Percentiles rank a stretch among this genome's conserved stretches.
phyloP scores from a whole-genome alignment of 2,797 vertebrate species.

The Syndactyla subalaris region DNA sequence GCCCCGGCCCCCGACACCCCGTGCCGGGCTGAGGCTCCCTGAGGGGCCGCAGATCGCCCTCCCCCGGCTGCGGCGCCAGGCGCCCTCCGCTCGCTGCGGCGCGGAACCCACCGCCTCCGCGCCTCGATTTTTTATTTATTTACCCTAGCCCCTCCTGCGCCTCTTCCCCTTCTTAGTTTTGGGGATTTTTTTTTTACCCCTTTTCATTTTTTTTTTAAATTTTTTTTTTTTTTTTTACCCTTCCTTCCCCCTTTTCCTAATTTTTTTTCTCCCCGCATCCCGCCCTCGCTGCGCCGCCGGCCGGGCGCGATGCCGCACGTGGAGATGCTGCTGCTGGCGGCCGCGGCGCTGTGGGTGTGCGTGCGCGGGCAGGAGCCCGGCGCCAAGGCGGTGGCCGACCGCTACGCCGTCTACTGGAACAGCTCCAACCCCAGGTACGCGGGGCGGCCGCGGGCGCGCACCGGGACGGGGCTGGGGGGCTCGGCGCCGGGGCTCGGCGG shows the following conservation, averaged over 20 bases:
- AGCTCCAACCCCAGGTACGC: conserved; percentile 96
- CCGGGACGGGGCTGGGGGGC: neutral
- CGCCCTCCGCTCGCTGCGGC: neutral
- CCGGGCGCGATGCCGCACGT: conserved; percentile 92
- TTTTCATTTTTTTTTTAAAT: neutral
- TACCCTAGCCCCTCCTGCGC: neutral
- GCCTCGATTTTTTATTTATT: neutral
- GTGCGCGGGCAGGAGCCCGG: conserved; percentile 94
- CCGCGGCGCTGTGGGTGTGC: conserved; percentile 93
- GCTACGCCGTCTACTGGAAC: conserved; percentile 99
- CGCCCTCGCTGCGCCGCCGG: conserved; percentile 36
- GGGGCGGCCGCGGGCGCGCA: neutral
- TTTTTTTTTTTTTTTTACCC: neutral
- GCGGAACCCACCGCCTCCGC: neutral
- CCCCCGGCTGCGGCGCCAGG: neutral
- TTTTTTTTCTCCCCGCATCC: neutral
- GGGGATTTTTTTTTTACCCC: neutral
- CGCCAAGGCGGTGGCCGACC: conserved; percentile 96
- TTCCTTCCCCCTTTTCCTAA: neutral
- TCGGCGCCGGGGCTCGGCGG: neutral
- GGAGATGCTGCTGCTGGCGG: conserved; percentile 93
- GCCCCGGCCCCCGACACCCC: conserved; percentile 42
- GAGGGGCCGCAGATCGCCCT: conserved; percentile 33
- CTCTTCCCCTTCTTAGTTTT: neutral
- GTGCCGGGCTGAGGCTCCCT: conserved; percentile 68